Percentiles rank a stretch among this genome's conserved stretches.
phyloP scores from a whole-genome alignment of 2,797 vertebrate species.

The Catostomus latipinnis region DNA sequence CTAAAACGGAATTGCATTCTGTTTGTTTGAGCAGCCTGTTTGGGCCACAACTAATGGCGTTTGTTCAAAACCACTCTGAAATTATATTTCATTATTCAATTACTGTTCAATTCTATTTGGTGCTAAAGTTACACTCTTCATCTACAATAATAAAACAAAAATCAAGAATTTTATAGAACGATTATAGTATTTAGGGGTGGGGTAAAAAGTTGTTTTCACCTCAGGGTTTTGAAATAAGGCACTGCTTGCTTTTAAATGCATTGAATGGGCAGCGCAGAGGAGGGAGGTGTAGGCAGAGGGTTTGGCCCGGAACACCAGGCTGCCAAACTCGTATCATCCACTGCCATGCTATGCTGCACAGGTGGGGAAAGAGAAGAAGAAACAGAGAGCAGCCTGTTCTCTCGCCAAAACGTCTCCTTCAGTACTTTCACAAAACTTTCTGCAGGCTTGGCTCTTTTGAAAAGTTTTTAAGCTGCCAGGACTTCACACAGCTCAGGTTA shows the following conservation, averaged over 20 bases:
- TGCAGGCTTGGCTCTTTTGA: conserved; percentile 22
- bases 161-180: too few species aligned
- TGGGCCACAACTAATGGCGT: too few species aligned
- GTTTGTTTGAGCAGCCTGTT: too few species aligned
- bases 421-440: conserved; percentile 55
- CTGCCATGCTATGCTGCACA: conserved; percentile 78
- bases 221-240: conserved; percentile 1
- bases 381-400: conserved; percentile 80
- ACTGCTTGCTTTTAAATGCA: background rate
- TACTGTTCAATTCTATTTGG: too few species aligned
- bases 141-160: too few species aligned
- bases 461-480: conserved; percentile 18
- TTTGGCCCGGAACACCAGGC: conserved; percentile 72
- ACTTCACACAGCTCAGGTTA: conserved; percentile 5
- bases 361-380: conserved; percentile 75
- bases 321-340: conserved; percentile 78
- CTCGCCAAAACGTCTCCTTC: conserved; percentile 67
- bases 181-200: too few species aligned
- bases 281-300: conserved; percentile 67
- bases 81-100: too few species aligned
- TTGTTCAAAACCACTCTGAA: too few species aligned
- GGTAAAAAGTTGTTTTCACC: background rate
- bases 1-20: too few species aligned
- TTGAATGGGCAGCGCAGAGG: conserved; percentile 46
- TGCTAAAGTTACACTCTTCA: too few species aligned